phyloP scores from a whole-genome alignment of 2,797 vertebrate species.

The Lacerta viridis region DNA sequence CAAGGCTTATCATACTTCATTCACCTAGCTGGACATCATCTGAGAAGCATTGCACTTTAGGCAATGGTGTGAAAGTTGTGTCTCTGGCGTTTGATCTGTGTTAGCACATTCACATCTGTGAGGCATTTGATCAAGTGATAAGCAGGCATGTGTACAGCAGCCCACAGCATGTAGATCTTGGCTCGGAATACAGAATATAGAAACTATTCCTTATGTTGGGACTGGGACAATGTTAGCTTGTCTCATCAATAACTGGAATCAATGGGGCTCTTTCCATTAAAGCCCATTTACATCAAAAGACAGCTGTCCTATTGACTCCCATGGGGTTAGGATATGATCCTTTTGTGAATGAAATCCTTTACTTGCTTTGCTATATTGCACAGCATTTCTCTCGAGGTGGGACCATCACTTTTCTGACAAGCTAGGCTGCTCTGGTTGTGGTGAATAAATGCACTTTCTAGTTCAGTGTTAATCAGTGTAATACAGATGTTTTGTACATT shows the following conservation, averaged over 20 bases:
- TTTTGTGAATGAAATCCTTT: constrained; percentile 48
- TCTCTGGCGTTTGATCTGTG: background rate
- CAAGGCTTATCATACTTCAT: background rate
- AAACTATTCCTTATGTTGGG: constrained; percentile 25
- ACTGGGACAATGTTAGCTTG: constrained; percentile 4
- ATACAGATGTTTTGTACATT: constrained; percentile 58
- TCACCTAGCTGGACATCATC: background rate
- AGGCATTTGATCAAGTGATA: background rate
- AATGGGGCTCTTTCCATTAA: constrained; percentile 7
- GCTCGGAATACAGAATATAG: constrained; percentile 12
- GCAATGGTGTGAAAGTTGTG: background rate
- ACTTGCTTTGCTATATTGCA: constrained; percentile 61
- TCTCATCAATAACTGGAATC: constrained; percentile 29
- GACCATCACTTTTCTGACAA: constrained; percentile 57
- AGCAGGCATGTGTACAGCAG: background rate
- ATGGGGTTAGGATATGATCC: constrained; percentile 22
- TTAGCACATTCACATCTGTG: background rate
- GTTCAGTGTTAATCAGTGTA: constrained; percentile 35
- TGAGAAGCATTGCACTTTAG: background rate
- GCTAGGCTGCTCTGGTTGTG: constrained; percentile 47
- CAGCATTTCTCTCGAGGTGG: constrained; percentile 57
- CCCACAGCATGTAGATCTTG: constrained; percentile 25
- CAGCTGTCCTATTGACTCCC: constrained; percentile 1
- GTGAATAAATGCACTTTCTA: constrained; percentile 63
- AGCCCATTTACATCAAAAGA: background rate